Conservation (phyloP, 23 tunicate genomes). For the Aplidium turbinatum region DNA sequence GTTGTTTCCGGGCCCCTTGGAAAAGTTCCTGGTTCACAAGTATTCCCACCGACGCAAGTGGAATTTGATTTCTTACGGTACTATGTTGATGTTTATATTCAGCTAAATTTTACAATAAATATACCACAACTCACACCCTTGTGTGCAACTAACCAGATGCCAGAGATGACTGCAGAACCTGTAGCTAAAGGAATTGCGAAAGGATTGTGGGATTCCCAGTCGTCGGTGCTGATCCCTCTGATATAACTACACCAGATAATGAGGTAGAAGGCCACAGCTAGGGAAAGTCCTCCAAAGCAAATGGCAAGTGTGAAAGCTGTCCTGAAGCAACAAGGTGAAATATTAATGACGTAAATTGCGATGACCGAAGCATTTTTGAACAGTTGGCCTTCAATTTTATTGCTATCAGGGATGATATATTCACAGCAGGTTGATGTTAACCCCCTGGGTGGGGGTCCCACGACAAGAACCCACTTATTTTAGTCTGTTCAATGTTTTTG, state of each 20-base stretch:
- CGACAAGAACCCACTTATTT: background rate
- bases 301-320: conserved; percentile 25
- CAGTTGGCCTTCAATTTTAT: too few relatives aligned
- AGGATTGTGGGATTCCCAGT: conserved; percentile 61
- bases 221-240: conserved; percentile 52
- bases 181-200: conserved; percentile 67
- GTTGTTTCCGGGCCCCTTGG: too few relatives aligned
- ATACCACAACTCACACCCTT: too few relatives aligned
- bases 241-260: conserved; percentile 48
- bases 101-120: too few relatives aligned
- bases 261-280: conserved; percentile 46
- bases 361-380: background rate
- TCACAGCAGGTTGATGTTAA: too few relatives aligned
- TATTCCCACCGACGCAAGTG: too few relatives aligned
- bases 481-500: too few relatives aligned
- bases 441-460: too few relatives aligned
- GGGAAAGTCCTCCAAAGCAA: conserved; percentile 11
- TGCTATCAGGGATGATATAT: too few relatives aligned
- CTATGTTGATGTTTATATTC: too few relatives aligned
- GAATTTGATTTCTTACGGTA: too few relatives aligned
- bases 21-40: too few relatives aligned
- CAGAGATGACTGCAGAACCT: conserved; percentile 39
- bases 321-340: conserved; percentile 18
- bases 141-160: conserved; percentile 53
- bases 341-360: background rate